These are phyloP conservation scores for Lutjanus argentimaculatus DNA, from an alignment of 2,797 vertebrate species.

Conservation along the genomic window DNA sequence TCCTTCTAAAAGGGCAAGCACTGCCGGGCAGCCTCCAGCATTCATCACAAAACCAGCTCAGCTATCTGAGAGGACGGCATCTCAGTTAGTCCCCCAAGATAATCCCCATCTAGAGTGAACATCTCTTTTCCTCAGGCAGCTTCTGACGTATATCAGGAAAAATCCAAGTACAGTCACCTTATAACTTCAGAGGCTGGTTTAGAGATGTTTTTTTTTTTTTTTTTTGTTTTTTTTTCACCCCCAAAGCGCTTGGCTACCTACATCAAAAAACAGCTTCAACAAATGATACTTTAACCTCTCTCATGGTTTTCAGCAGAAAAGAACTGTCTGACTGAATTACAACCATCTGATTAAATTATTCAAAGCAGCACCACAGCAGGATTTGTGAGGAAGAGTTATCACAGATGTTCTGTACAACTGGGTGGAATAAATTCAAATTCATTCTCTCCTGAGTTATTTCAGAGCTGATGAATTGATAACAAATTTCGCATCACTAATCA, in stretches of 20 bases:
- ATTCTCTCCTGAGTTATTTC: constrained; percentile 33
- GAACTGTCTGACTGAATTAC: constrained; percentile 36
- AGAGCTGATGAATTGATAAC: constrained; percentile 27
- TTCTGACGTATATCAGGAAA: constrained; percentile 1
- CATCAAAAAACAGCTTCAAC: constrained; percentile 39
- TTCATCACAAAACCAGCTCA: constrained; percentile 58
- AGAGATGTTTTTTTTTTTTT: neutral
- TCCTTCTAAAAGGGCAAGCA: constrained; percentile 66
- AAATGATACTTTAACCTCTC: constrained; percentile 41
- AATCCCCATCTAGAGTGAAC: constrained; percentile 21
- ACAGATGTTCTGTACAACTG: constrained; percentile 30
- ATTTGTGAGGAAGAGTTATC: constrained; percentile 27
- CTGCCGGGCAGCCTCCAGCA: constrained; percentile 52
- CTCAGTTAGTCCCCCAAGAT: constrained; percentile 34
- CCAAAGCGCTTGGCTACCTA: constrained; percentile 18
- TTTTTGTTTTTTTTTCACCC: too few species aligned
- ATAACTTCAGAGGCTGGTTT: neutral
- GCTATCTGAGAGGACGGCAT: constrained; percentile 30
- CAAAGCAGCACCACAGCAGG: constrained; percentile 26
- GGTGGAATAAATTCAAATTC: constrained; percentile 41
- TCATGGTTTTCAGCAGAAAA: constrained; percentile 10
- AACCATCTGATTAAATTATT: constrained; percentile 58
- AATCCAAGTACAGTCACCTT: constrained; percentile 24
- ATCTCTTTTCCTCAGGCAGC: constrained; percentile 14
- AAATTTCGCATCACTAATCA: constrained; percentile 21